Evolutionary conservation across 2,797 vertebrate genomes (phyloP).

Genomic region (Myiotriccus ornatus): DNA sequence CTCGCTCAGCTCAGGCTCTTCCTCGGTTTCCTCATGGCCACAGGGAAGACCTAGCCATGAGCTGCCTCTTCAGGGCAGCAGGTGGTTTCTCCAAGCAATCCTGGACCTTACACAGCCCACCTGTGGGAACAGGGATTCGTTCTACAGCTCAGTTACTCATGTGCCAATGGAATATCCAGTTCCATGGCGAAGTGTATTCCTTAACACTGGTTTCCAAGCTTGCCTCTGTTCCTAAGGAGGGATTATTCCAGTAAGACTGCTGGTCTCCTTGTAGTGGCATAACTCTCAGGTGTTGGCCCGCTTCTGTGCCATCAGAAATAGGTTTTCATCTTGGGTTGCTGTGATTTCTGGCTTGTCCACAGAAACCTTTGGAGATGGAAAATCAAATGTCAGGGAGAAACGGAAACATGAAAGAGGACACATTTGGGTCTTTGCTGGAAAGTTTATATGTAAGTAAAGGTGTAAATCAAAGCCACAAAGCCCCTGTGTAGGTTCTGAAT

Average conservation of each 20-base stretch:
- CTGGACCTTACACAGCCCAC: background rate
- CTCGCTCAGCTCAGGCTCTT: background rate
- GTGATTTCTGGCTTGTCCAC: background rate
- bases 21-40: background rate
- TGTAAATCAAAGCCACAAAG: background rate
- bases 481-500: background rate
- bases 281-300: background rate
- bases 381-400: background rate
- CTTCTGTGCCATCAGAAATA: background rate
- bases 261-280: background rate
- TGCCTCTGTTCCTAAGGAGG: background rate
- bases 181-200: background rate
- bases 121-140: background rate
- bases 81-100: background rate
- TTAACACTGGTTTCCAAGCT: background rate
- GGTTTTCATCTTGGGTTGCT: background rate
- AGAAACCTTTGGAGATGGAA: background rate
- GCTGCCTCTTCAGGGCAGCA: background rate
- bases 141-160: background rate
- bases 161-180: background rate
- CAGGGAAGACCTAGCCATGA: background rate
- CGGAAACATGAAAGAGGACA: background rate
- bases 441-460: background rate
- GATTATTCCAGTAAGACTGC: background rate
- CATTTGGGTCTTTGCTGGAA: background rate